phyloP scores from a whole-genome alignment of 2,888 invertebrate species.

The Leucania comma region DNA sequence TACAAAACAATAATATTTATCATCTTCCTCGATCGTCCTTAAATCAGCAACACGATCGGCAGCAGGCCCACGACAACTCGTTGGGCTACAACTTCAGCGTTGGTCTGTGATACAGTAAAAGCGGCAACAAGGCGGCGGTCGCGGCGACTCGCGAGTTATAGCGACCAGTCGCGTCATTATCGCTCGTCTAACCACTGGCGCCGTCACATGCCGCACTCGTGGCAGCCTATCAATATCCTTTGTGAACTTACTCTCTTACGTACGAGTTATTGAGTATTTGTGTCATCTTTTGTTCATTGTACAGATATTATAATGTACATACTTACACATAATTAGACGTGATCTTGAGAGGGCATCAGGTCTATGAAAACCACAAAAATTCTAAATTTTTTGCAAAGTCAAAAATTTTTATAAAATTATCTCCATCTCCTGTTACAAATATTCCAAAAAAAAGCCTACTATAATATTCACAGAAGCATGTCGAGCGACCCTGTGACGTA shows the following conservation, averaged over 20 bases:
- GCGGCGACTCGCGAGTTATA: conserved; percentile 1
- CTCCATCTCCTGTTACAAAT: not conserved
- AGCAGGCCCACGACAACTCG: not conserved
- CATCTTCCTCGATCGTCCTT: no score
- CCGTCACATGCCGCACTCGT: not conserved
- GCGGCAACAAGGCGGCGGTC: conserved; percentile 1
- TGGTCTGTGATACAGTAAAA: conserved; percentile 26
- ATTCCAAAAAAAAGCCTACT: not conserved
- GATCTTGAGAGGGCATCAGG: not conserved
- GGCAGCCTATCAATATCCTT: conserved; percentile 1
- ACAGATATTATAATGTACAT: no score
- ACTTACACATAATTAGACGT: not conserved
- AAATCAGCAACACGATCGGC: conserved; percentile 13
- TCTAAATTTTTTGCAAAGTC: not conserved
- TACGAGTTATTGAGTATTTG: not conserved
- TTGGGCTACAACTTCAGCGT: not conserved
- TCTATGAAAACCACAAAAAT: not conserved
- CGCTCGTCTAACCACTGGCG: conserved; percentile 10
- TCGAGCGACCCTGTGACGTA: not conserved
- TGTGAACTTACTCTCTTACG: not conserved
- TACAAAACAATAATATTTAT: no score
- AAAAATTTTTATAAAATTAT: not conserved
- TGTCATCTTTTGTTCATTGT: no score
- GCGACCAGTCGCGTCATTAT: conserved; percentile 13
- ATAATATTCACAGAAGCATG: conserved; percentile 11